Conservation (phyloP, 2,888 invertebrate genomes). For the Papilio elwesi region DNA sequence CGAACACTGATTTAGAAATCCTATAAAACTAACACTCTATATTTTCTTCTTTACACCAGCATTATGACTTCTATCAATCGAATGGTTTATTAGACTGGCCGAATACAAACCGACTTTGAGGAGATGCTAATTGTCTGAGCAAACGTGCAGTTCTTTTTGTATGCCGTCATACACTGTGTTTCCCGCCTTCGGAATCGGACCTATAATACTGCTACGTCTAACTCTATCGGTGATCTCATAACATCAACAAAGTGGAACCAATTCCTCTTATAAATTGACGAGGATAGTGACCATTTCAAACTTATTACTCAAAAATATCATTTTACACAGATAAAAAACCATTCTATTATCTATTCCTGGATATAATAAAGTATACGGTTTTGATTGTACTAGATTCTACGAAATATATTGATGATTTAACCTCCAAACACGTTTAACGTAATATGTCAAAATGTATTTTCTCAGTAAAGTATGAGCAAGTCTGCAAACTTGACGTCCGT, state of each 20-base stretch:
- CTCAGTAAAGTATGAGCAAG: conserved; percentile 37
- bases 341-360: neutral
- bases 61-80: conserved; percentile 43
- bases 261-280: conserved; percentile 37
- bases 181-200: conserved; percentile 55
- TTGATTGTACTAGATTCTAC: neutral
- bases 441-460: conserved; percentile 37
- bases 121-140: conserved; percentile 63
- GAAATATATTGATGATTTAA: conserved; percentile 8
- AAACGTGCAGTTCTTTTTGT: conserved; percentile 69
- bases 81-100: conserved; percentile 26
- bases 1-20: conserved; percentile 38
- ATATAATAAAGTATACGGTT: neutral
- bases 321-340: neutral
- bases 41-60: conserved; percentile 42
- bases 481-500: conserved; percentile 22
- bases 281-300: conserved; percentile 46
- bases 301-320: conserved; percentile 33
- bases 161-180: conserved; percentile 67
- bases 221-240: conserved; percentile 74
- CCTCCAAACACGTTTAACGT: conserved; percentile 32
- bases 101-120: conserved; percentile 49
- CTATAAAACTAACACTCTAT: conserved; percentile 39
- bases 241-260: conserved; percentile 63
- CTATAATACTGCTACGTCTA: conserved; percentile 61